Evolutionary conservation across 2,888 invertebrate genomes (phyloP).

Genomic region (Caenorhabditis angaria): DNA sequence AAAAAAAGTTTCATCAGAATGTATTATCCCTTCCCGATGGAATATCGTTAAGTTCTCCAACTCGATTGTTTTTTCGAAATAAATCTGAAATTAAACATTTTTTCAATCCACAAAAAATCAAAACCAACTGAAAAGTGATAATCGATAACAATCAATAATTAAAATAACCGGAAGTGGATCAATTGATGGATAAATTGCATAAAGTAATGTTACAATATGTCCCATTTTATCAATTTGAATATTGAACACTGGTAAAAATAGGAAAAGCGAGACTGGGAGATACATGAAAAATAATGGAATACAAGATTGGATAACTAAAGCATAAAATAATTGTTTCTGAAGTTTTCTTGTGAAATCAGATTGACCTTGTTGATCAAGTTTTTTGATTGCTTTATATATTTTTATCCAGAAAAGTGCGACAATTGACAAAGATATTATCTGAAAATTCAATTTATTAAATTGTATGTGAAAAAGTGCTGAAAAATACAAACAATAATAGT

Average conservation of each 20-base stretch:
- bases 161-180: background rate
- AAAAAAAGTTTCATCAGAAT: too few relatives aligned
- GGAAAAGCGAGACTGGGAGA: conserved; percentile 1
- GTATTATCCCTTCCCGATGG: too few relatives aligned
- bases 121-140: too few relatives aligned
- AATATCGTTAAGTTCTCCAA: too few relatives aligned
- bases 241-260: background rate
- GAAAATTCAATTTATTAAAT: background rate
- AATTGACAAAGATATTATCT: background rate
- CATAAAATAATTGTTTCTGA: background rate
- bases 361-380: background rate
- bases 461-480: too few relatives aligned
- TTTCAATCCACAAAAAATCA: too few relatives aligned
- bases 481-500: background rate
- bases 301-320: background rate
- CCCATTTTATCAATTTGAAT: background rate
- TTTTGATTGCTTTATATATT: background rate
- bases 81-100: too few relatives aligned
- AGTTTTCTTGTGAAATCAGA: background rate
- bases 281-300: background rate
- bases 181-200: background rate
- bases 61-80: too few relatives aligned
- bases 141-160: background rate
- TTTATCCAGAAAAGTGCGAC: background rate
- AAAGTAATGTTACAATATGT: background rate